Base-by-base conservation (phyloP, 2,888 invertebrate species). In the Netelia virgata region DNA sequence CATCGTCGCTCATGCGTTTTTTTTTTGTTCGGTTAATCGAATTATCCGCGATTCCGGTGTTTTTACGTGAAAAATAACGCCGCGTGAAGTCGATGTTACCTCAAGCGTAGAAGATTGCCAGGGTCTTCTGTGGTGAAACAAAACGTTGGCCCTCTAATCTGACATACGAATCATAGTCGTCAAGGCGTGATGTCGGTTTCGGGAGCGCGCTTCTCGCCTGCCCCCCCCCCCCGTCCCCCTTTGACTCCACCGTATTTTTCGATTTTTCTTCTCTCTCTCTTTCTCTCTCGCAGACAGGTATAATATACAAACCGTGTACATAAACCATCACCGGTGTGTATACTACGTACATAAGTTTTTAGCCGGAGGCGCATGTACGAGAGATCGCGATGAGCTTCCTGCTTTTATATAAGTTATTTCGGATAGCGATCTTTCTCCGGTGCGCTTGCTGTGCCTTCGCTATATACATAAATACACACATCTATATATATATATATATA, bases 161-260 rank as follows among this genome's bases (percentile, higher is more conserved):
- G 87, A 88, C 88, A 85, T 83, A 83, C 74, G 86, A 81, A 88
- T 88, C 88, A 87, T 87, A 87, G 83, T 87, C 84, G 87, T 84
- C 87, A 85, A 70, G 85, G 86, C 85, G 85, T 78, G 72, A 82
- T 82, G 77, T 78, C 74, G 75, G 83, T 84, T 57, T 63, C 84
- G 70, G 73, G 53, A 78, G 77, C 82, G 63, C 57, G 59, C 78
- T 75, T 81, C 90, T 89, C 87, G 79, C 72, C 70, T 83, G 85
- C 72, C 72, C 64, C 63, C 28, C 16, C 66, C 57, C 50, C 68
- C 64, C 28, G 64, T 64, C 68, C 23, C 64, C 75, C 63, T 64
- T 84, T 36, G 23, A 68, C 43, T 74, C 63, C 69, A 18, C 80
- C 75, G 59, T 84, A 68, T 72, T 57, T 69, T 72, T 53, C n/a